A percentile compares a stretch with the other conserved stretches of the same genome.
Evolutionary conservation across 1,140 invertebrate genomes (phyloP).

Genomic region (Cydia strobilella): DNA sequence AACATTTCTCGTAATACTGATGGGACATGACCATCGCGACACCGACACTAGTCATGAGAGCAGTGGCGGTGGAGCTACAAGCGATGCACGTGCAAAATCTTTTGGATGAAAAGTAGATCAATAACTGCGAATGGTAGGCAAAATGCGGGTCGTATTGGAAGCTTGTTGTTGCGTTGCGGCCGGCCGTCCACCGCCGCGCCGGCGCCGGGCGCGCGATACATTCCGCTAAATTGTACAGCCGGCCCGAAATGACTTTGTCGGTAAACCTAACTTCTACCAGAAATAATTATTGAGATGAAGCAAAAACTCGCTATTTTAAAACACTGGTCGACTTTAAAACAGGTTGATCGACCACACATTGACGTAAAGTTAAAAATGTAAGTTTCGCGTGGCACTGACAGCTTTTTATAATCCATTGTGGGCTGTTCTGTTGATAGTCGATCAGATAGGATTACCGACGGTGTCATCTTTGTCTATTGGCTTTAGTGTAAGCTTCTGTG

Average conservation of each 20-base stretch:
- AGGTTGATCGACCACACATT: background rate
- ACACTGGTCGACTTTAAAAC: too few species aligned
- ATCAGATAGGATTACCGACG: conserved; percentile 2
- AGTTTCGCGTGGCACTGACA: background rate
- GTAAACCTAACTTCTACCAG: conserved; percentile 1
- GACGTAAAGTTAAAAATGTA: background rate
- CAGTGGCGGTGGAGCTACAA: background rate
- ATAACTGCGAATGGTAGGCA: background rate
- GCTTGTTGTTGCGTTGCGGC: background rate
- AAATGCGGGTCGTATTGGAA: background rate
- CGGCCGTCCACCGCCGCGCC: background rate
- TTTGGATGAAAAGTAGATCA: background rate
- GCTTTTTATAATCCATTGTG: background rate
- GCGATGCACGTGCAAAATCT: background rate
- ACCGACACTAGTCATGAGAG: background rate
- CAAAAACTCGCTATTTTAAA: too few species aligned
- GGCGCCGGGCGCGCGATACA: conserved; percentile 5
- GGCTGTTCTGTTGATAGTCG: conserved; percentile 3
- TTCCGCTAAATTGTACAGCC: conserved; percentile 19
- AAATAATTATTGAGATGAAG: background rate
- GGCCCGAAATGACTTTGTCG: background rate
- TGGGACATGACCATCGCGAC: background rate
- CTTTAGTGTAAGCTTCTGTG: conserved; percentile 30
- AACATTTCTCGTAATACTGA: background rate
- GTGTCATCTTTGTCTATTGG: background rate